A percentile compares a stretch with the other conserved stretches of the same genome.
Conservation (phyloP, 2,113 vertebrate genomes). For the Pelobates fuscus region DNA sequence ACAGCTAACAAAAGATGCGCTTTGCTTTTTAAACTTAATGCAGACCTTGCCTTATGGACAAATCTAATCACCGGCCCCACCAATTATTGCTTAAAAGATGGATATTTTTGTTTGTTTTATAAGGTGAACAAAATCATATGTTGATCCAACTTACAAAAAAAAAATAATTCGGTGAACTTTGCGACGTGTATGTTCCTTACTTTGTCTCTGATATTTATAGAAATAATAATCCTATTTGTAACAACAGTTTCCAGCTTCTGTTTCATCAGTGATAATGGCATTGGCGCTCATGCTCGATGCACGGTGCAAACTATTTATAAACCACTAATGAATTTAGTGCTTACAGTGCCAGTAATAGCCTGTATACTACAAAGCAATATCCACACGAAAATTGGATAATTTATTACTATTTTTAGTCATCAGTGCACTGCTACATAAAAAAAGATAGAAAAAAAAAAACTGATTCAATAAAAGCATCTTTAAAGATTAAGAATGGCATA, state of each 20-base stretch:
- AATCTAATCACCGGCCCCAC: slow-evolving; percentile 53
- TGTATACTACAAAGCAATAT: slow-evolving; percentile 35
- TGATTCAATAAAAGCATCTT: slow-evolving; percentile 13
- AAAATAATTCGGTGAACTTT: slow-evolving; percentile 61
- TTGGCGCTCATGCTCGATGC: slow-evolving; percentile 67
- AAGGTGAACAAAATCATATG: slow-evolving; percentile 22
- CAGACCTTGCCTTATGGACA: slow-evolving; percentile 59
- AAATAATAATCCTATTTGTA: slow-evolving; percentile 66
- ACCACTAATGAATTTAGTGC: slow-evolving; percentile 42
- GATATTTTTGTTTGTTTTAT: slow-evolving; percentile 57
- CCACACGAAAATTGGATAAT: slow-evolving; percentile 18
- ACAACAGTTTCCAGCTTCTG: slow-evolving; percentile 72
- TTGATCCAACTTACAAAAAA: slow-evolving; percentile 17
- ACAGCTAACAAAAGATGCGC: slow-evolving; percentile 65
- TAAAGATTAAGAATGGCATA: not conserved
- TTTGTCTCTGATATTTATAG: slow-evolving; percentile 64
- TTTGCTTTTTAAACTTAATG: slow-evolving; percentile 59
- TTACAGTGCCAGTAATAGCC: slow-evolving; percentile 38
- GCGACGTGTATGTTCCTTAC: slow-evolving; percentile 57
- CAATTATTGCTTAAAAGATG: slow-evolving; percentile 69
- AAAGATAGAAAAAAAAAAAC: not conserved
- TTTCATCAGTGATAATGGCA: slow-evolving; percentile 67
- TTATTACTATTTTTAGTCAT: slow-evolving; percentile 20
- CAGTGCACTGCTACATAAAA: slow-evolving; percentile 5
- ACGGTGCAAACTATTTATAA: slow-evolving; percentile 57